A percentile compares a stretch with the other conserved stretches of the same genome.
Conservation (phyloP, 2,113 vertebrate species). For the Craseonycteris thonglongyai region DNA sequence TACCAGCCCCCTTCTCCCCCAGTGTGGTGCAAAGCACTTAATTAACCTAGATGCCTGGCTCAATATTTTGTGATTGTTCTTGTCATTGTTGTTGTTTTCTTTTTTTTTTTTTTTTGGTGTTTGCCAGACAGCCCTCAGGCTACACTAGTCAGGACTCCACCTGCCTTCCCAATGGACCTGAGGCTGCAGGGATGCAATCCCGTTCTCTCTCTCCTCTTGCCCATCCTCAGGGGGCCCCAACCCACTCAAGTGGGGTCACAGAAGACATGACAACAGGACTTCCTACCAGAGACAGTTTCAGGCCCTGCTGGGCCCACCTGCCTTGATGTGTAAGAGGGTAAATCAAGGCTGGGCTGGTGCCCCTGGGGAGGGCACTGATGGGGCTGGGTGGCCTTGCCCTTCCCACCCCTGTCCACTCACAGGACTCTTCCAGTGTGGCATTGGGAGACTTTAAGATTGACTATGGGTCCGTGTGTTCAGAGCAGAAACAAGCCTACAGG, state of each 20-base stretch:
- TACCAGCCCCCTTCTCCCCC: too few relatives aligned
- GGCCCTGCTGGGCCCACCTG: background rate
- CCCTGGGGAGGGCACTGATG: background rate
- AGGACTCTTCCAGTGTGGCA: conserved; percentile 24
- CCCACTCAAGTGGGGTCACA: conserved; percentile 35
- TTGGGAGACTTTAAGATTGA: conserved; percentile 27
- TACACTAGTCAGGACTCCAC: background rate
- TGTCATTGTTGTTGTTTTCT: background rate
- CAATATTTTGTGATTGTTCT: too few relatives aligned
- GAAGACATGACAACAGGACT: background rate
- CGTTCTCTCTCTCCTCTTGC: background rate
- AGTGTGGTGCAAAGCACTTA: background rate
- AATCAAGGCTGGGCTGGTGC: background rate
- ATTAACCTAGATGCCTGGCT: background rate
- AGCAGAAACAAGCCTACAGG: conserved; percentile 17
- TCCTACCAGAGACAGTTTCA: conserved; percentile 59
- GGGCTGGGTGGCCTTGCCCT: background rate
- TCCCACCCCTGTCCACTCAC: background rate
- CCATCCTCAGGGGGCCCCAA: background rate
- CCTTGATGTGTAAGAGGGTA: conserved; percentile 57
- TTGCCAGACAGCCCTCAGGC: background rate
- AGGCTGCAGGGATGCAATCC: background rate
- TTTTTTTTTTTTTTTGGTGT: background rate
- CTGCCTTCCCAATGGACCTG: background rate
- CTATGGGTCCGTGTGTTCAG: background rate